Evolutionary conservation across 2,113 vertebrate genomes (phyloP).

Genomic region (Trogon surrucura): DNA sequence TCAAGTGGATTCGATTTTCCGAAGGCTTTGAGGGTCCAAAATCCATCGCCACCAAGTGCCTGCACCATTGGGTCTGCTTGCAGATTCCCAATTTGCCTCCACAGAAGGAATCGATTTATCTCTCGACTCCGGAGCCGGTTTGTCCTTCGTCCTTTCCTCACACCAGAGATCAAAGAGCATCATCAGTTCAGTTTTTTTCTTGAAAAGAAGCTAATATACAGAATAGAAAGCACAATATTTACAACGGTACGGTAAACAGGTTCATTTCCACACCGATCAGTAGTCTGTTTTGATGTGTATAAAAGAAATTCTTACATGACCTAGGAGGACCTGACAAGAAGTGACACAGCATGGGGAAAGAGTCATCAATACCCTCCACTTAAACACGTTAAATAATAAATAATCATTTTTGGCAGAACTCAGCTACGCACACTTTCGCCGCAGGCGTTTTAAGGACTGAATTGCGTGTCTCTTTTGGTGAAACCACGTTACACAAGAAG

Average conservation of each 20-base stretch:
- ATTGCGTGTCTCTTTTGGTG: neutral
- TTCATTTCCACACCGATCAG: constrained; percentile 69
- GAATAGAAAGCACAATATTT: constrained; percentile 82
- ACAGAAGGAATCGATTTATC: neutral
- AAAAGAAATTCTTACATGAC: neutral
- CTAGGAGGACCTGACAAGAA: constrained; percentile 10
- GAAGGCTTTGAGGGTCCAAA: neutral
- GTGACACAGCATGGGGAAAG: constrained; percentile 8
- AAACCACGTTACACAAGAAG: neutral
- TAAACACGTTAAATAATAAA: constrained; percentile 40
- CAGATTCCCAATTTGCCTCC: neutral
- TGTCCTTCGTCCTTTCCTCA: neutral
- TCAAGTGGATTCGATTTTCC: neutral
- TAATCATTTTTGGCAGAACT: constrained; percentile 12
- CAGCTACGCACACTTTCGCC: neutral
- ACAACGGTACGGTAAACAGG: constrained; percentile 76
- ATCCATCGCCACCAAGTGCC: neutral
- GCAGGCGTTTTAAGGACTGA: neutral
- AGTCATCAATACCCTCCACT: neutral
- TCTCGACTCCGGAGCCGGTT: neutral
- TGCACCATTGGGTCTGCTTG: neutral
- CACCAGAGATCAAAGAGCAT: neutral
- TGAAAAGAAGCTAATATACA: constrained; percentile 83
- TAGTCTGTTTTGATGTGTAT: constrained; percentile 59
- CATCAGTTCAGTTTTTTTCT: constrained; percentile 55